Base-by-base conservation (phyloP, 2,113 vertebrate species). In the Chitala chitala region DNA sequence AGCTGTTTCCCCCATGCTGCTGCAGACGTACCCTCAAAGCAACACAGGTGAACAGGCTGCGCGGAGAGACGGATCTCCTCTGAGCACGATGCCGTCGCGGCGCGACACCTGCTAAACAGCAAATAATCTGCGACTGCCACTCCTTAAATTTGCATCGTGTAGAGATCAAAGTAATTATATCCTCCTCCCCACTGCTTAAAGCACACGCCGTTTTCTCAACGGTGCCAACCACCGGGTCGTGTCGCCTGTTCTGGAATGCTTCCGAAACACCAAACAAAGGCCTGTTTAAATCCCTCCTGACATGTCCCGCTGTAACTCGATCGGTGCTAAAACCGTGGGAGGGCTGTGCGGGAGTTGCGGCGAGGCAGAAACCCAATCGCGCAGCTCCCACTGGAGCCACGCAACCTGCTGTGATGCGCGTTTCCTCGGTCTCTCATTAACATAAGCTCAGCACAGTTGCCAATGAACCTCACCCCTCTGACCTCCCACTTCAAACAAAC, bases 81-180 rank as follows among this genome's bases (percentile, higher is more conserved):
- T 22, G n/a, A 3, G 24, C n/a, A 22, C 22, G 40, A n/a, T 22
- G 22, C 22, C 31, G 29, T 38, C 10, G 54, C 40, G 17, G 48
- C 1, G 10, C 9, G 55, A n/a, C 24, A 44, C 55, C 71, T 55
- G 38, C 40, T 44, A 50, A 61, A 40, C 22, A n/a, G 13, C 53
- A 40, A 3, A 63, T n/a, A n/a, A n/a, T 50, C 58, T 42, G 40
- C 33, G 12, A 22, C 44, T 26, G 58, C 46, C 20, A 44, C 56
- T 61, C 40, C 31, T 31, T 64, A 63, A 73, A 73, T 73, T 61
- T 63, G 56, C 42, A 13, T 33, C n/a, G 3, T 26, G 29, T 17
- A 20, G 29, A 38, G 74, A 69, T 26, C 29, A 29, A 33, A 58
- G 54, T 59, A 59, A 69, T 75, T 33, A 24, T n/a, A 33, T 50